Evolutionary conservation across 2,113 vertebrate species (phyloP).

Genomic region (Pangasianodon hypophthalmus): DNA sequence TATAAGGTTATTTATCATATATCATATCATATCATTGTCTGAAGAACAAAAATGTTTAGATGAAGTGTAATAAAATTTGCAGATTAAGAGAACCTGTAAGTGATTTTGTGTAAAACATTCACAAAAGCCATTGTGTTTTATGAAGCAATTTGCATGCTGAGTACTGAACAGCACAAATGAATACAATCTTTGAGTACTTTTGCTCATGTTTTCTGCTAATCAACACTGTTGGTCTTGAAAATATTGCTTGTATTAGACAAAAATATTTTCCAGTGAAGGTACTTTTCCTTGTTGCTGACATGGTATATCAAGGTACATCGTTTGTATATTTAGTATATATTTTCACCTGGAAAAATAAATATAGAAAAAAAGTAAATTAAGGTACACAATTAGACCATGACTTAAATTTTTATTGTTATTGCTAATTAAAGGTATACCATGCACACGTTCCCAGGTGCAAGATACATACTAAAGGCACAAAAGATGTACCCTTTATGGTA

Average conservation of each 20-base stretch:
- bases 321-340: neutral
- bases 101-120: neutral
- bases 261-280: neutral
- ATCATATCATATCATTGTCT: too few species aligned
- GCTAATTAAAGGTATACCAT: neutral
- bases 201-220: neutral
- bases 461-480: neutral
- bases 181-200: neutral
- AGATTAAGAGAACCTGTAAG: neutral
- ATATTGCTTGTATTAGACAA: neutral
- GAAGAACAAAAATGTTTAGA: neutral
- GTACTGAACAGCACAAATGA: conserved; percentile 1
- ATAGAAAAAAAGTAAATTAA: neutral
- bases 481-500: neutral
- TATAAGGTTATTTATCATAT: neutral
- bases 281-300: neutral
- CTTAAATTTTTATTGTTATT: neutral
- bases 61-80: neutral
- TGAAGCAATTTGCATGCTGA: neutral
- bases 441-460: neutral
- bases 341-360: neutral
- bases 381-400: neutral
- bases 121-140: neutral
- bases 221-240: neutral
- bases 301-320: too few species aligned